Base-by-base conservation (phyloP, 2,888 invertebrate species). In the Luperina testacea region DNA sequence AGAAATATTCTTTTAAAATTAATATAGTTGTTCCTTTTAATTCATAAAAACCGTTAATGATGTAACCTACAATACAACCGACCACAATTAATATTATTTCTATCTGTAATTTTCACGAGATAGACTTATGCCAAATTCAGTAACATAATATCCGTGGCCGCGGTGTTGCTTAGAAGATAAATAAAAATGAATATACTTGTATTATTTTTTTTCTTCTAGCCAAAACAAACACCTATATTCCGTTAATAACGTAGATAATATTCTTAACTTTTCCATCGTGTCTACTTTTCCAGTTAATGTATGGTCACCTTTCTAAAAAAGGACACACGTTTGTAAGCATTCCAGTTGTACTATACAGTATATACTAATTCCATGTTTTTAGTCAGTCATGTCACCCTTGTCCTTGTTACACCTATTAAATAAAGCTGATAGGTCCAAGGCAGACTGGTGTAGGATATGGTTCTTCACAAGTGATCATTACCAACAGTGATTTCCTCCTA, bases 381-480 rank as follows among this genome's bases (percentile, higher is more conserved):
- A 27, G 61, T 53, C 9, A 48, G 20, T 38, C 8, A 27, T 64
- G 32, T 48, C 24, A 69, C 48, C 38, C 38, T 69, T 42, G 59
- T 27, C 61, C 61, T 81, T n/a, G 51, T 53, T 42, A 61, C 17
- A 7, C 27, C 57, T 59, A 80, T 59, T 68, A 68, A 15, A 81
- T 68, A 68, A 15, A 81, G 38, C 42, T 24, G 68, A 38, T 81
- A 27, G 6, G 38, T 27, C 59, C 59, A 51, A 80, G 42, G 32
- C 72, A 63, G 32, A 53, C 32, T 42, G 24, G 27, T 61, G 59
- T 80, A 81, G 78, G 72, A 81, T 71, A 80, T 80, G 59, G 42
- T 42, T 61, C 71, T 70, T 80, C 59, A 51, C 48, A 48, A 48
- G 48, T 48, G 48, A 13, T 48, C 48, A 48, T 48, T 13, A 48